These are phyloP conservation scores for Eupristina koningsbergeri DNA, from an alignment of 1,140 invertebrate species.

Conservation along the genomic window DNA sequence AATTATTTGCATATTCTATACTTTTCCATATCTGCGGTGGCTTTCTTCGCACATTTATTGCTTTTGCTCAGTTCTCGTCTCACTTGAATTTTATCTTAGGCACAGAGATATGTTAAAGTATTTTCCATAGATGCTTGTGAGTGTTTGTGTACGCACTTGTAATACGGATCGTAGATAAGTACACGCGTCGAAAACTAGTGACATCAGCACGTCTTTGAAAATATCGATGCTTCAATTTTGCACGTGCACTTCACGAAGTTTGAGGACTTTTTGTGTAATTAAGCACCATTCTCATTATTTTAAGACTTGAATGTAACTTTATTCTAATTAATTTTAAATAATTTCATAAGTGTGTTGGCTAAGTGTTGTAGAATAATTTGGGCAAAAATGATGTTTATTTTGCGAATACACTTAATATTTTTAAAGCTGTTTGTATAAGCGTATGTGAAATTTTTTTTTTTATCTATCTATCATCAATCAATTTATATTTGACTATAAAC, in stretches of 20 bases:
- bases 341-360: neutral
- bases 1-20: too few relatives aligned
- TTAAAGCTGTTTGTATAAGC: too few relatives aligned
- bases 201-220: slow-evolving; percentile 1
- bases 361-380: neutral
- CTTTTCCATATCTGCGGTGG: too few relatives aligned
- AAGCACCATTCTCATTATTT: neutral
- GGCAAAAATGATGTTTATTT: neutral
- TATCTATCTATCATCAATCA: too few relatives aligned
- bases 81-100: too few relatives aligned
- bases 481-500: too few relatives aligned
- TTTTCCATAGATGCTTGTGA: neutral
- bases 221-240: neutral
- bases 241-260: neutral
- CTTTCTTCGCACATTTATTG: too few relatives aligned
- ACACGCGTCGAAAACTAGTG: neutral
- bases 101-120: too few relatives aligned
- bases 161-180: slow-evolving; percentile 10
- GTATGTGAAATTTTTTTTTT: too few relatives aligned
- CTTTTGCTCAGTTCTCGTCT: too few relatives aligned
- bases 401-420: too few relatives aligned
- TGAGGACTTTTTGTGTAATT: slow-evolving; percentile 3
- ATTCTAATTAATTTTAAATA: neutral
- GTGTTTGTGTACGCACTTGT: neutral
- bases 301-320: neutral